Base-by-base conservation (phyloP, 64 coral and sea anemone species). In the Platygyra sinensis region DNA sequence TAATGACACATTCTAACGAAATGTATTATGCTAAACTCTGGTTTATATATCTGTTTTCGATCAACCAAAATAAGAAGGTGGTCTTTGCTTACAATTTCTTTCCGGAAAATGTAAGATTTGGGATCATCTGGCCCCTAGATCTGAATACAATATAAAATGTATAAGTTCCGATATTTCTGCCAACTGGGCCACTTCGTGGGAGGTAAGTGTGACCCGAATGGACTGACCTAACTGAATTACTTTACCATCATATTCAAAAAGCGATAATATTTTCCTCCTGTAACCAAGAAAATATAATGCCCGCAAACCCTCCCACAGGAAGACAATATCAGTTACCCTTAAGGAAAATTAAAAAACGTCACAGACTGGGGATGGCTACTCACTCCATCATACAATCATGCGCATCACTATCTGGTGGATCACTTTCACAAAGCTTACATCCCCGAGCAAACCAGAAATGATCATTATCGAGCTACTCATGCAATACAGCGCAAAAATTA, bases 291-390 rank as follows among this genome's bases (percentile, higher is more conserved):
- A 89, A 36, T 25, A 54, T 60, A 72, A 63, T 29, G n/a, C 77
- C 88, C 77, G 60, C 88, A 90, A 90, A 90, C 88, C 77, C 62
- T 90, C 77, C 88, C 77, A 81, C 88, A 89, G 60, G 76, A 89
- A 89, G 36, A 38, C 36, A 38, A 38, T 38, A 38, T 38, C n/a
- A n/a, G n/a, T n/a, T 38, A 38, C 36, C 36, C 36, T 38, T 38
- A 38, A 38, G 36, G 4, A 38, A 38, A 38, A 38, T 38, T 38
- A 38, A 38, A 38, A n/a, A n/a, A n/a, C n/a, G n/a, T n/a, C n/a
- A n/a, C n/a, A n/a, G n/a, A n/a, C n/a, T n/a, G n/a, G n/a, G n/a
- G n/a, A n/a, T n/a, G n/a, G n/a, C n/a, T n/a, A n/a, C n/a, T n/a
- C n/a, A n/a, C n/a, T n/a, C n/a, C n/a, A n/a, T n/a, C n/a, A n/a